Percentiles rank a stretch among this genome's conserved stretches.
Conservation (phyloP, 2,888 invertebrate species). For the Drosophila heteroneura region DNA sequence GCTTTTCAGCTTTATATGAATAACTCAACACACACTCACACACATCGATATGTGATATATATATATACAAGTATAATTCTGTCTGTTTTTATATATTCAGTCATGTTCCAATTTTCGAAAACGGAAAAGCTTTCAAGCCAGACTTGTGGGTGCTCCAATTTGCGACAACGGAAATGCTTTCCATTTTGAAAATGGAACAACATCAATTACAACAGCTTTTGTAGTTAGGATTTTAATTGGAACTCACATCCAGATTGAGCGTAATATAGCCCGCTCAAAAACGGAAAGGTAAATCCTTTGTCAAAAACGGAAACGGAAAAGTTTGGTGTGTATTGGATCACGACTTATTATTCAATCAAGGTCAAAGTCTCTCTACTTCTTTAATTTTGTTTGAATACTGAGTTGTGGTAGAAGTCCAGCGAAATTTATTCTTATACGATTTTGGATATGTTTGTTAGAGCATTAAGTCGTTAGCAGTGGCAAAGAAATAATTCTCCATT, state of each 20-base stretch:
- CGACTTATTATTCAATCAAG: neutral
- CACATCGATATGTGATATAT: neutral
- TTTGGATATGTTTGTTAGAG: neutral
- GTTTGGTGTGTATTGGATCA: neutral
- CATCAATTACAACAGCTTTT: neutral
- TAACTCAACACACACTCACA: neutral
- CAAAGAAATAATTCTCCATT: neutral
- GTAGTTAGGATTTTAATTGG: neutral
- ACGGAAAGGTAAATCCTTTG: neutral
- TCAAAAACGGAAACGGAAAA: neutral
- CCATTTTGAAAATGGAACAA: neutral
- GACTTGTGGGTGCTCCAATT: neutral
- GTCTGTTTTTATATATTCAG: neutral
- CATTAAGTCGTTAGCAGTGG: constrained; percentile 1
- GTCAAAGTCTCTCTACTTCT: neutral
- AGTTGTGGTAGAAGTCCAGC: neutral
- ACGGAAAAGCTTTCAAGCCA: neutral
- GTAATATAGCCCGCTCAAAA: neutral
- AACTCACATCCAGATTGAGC: neutral
- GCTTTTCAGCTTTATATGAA: neutral
- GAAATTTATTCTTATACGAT: neutral
- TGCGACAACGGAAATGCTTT: neutral
- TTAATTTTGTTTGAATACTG: neutral
- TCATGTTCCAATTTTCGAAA: neutral
- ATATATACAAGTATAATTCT: neutral